phyloP scores from a whole-genome alignment of 2,797 vertebrate species.

The Sphenodon punctatus region DNA sequence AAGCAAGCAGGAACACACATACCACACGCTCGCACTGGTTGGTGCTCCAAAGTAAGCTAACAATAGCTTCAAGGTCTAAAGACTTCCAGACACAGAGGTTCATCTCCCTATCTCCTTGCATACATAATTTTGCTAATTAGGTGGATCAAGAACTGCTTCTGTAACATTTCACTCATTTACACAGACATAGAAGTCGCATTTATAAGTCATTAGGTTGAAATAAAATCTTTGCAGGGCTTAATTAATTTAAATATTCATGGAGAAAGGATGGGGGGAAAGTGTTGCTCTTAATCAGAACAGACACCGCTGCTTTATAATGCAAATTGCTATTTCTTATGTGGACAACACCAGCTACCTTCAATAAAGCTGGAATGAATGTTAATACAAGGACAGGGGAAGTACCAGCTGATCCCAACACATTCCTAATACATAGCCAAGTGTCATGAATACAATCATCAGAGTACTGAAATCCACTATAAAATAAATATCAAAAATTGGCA shows the following conservation, averaged over 20 bases:
- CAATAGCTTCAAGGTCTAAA: not conserved
- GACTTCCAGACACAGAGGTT: not conserved
- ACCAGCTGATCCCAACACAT: not conserved
- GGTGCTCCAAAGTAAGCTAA: not conserved
- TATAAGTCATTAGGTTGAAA: constrained; percentile 71
- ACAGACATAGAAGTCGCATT: constrained; percentile 59
- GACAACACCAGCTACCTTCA: constrained; percentile 36
- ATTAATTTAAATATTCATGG: constrained; percentile 78
- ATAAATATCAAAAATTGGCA: no score
- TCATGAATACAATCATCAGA: no score
- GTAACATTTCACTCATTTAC: constrained; percentile 60
- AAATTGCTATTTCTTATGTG: constrained; percentile 51
- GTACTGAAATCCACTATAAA: no score
- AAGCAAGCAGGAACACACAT: rapidly evolving
- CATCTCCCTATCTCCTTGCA: not conserved
- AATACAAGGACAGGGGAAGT: rapidly evolving
- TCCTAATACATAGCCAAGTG: not conserved
- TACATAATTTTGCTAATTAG: constrained; percentile 40
- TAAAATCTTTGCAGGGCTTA: constrained; percentile 69
- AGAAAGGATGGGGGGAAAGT: constrained; percentile 31
- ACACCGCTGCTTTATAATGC: constrained; percentile 62
- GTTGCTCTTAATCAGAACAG: constrained; percentile 75
- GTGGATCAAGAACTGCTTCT: constrained; percentile 48
- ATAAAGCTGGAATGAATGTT: not conserved
- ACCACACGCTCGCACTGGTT: not conserved